Percentiles rank a stretch among this genome's conserved stretches.
Evolutionary conservation across 2,797 vertebrate species (phyloP).

Genomic region (Acrossocheilus fasciatus): DNA sequence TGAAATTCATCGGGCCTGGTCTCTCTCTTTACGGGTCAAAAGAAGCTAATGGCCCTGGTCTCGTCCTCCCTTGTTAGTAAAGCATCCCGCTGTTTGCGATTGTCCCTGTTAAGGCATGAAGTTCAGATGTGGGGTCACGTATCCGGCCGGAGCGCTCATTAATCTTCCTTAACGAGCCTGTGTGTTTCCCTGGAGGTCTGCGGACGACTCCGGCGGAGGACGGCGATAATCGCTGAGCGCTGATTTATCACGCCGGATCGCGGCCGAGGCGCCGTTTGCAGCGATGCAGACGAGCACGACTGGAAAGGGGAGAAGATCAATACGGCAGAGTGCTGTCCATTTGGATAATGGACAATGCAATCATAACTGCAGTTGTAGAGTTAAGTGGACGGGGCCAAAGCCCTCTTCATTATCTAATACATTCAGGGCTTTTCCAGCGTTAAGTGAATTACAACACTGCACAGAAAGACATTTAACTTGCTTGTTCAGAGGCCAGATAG

Average conservation of each 20-base stretch:
- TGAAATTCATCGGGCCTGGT: neutral
- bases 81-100: conserved; percentile 16
- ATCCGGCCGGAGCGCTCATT: conserved; percentile 33
- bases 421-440: conserved; percentile 73
- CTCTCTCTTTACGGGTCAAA: neutral
- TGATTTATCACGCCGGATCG: conserved; percentile 79
- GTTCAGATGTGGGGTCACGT: neutral
- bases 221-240: conserved; percentile 76
- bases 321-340: conserved; percentile 87
- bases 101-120: conserved; percentile 3
- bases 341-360: conserved; percentile 91
- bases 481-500: conserved; percentile 35
- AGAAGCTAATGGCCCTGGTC: neutral
- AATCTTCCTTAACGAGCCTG: conserved; percentile 48
- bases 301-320: conserved; percentile 87
- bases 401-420: conserved; percentile 83
- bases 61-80: conserved; percentile 8
- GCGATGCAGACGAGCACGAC: conserved; percentile 60
- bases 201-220: conserved; percentile 21
- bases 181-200: conserved; percentile 18
- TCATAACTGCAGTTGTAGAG: conserved; percentile 83
- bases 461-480: conserved; percentile 59
- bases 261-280: conserved; percentile 72
- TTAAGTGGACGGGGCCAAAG: conserved; percentile 83
- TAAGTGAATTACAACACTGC: conserved; percentile 79